phyloP scores from a whole-genome alignment of 2,797 vertebrate genomes.

The Poeciliopsis turneri region DNA sequence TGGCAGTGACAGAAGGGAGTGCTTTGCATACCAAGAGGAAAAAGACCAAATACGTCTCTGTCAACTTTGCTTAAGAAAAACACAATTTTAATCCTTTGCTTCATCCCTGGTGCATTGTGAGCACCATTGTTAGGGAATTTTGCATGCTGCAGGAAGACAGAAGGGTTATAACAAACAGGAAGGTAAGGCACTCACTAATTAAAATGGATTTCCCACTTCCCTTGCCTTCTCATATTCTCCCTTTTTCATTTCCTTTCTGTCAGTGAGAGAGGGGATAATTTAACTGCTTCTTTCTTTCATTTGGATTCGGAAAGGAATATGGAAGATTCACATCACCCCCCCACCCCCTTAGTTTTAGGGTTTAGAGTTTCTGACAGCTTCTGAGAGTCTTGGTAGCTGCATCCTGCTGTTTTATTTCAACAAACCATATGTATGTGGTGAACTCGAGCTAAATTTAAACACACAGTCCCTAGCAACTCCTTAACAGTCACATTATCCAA shows the following conservation, averaged over 20 bases:
- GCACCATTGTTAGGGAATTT: conserved; percentile 26
- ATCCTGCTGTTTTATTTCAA: conserved; percentile 56
- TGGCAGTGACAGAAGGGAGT: conserved; percentile 44
- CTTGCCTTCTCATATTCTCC: conserved; percentile 4
- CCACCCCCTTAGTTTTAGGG: neutral
- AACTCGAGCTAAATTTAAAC: conserved; percentile 67
- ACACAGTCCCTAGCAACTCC: conserved; percentile 48
- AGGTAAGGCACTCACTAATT: conserved; percentile 67
- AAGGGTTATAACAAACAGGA: conserved; percentile 54
- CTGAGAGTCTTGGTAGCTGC: conserved; percentile 48
- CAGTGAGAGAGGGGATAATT: conserved; percentile 18
- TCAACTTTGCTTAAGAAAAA: conserved; percentile 65
- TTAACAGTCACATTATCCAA: conserved; percentile 51
- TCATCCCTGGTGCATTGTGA: conserved; percentile 45
- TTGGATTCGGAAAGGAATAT: conserved; percentile 35
- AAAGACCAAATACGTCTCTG: conserved; percentile 43
- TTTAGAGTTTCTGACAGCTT: conserved; percentile 53
- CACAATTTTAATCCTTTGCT: conserved; percentile 55
- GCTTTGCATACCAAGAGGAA: conserved; percentile 31
- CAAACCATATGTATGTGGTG: conserved; percentile 31
- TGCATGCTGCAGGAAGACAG: conserved; percentile 29
- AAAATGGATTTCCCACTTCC: conserved; percentile 47
- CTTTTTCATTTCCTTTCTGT: conserved; percentile 27
- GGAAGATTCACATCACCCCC: conserved; percentile 8
- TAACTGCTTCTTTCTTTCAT: conserved; percentile 33